A percentile compares a stretch with the other conserved stretches of the same genome.
Evolutionary conservation across 2,888 invertebrate species (phyloP).

Genomic region (Caradrina kadenii): DNA sequence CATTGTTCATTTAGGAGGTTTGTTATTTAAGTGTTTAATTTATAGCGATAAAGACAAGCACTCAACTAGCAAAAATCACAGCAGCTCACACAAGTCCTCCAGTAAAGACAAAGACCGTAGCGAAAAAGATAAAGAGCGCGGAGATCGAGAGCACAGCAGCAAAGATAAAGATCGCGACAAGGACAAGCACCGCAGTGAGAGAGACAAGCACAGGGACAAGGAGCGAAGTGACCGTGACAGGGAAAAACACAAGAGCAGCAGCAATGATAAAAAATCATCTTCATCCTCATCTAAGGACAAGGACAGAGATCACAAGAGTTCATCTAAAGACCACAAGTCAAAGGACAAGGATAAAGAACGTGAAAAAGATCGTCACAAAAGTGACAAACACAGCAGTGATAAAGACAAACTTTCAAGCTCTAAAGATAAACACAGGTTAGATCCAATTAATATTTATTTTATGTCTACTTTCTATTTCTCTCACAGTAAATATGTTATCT

Average conservation of each 20-base stretch:
- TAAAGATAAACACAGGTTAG: conserved; percentile 91
- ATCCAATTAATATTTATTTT: conserved; percentile 4
- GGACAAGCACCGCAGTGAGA: conserved; percentile 84
- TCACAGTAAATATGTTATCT: not conserved
- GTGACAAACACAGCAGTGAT: conserved; percentile 83
- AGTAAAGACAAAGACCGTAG: conserved; percentile 88
- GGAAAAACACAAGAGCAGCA: conserved; percentile 78
- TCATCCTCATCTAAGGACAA: conserved; percentile 85
- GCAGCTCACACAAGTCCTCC: conserved; percentile 89
- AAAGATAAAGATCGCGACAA: conserved; percentile 76
- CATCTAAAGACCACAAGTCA: conserved; percentile 68
- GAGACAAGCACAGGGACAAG: conserved; percentile 84
- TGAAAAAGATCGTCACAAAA: conserved; percentile 83
- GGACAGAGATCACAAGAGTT: conserved; percentile 72
- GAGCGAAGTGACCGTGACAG: conserved; percentile 73
- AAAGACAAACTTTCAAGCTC: conserved; percentile 88
- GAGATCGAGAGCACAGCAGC: conserved; percentile 73
- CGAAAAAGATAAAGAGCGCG: conserved; percentile 74
- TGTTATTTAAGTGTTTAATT: conserved; percentile 50
- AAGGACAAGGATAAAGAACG: conserved; percentile 71
- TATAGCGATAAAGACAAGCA: conserved; percentile 88
- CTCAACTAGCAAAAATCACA: conserved; percentile 89
- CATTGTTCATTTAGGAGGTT: conserved; percentile 33
- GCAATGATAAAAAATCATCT: conserved; percentile 82
- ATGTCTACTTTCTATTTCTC: conserved; percentile 20